Evolutionary conservation across 2,888 invertebrate species (phyloP).

Genomic region (Eupeodes latifasciatus): DNA sequence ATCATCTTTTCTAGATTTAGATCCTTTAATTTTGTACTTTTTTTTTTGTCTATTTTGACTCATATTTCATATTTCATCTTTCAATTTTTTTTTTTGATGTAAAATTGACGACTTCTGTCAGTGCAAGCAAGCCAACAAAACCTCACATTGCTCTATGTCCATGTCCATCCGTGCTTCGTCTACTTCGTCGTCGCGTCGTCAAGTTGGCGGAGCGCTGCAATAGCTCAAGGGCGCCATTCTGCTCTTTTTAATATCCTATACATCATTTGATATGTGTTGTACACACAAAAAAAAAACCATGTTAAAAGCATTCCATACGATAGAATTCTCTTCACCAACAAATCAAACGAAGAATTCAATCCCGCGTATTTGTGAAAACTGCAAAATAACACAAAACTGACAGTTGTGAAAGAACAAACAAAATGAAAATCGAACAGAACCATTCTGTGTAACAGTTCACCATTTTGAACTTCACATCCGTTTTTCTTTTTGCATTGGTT

Average conservation of each 20-base stretch:
- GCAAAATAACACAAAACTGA: conserved; percentile 20
- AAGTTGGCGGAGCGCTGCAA: conserved; percentile 33
- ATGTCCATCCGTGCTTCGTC: conserved; percentile 15
- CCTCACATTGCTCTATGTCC: conserved; percentile 18
- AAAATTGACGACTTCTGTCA: conserved; percentile 68
- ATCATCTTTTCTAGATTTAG: conserved; percentile 37
- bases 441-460: conserved; percentile 10
- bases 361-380: neutral
- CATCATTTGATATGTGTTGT: conserved; percentile 47
- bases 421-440: conserved; percentile 18
- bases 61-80: conserved; percentile 26
- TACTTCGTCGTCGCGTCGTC: conserved; percentile 2
- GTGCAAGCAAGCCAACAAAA: conserved; percentile 45
- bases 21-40: conserved; percentile 31
- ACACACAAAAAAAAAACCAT: conserved; percentile 12
- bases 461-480: conserved; percentile 49
- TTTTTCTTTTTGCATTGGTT: conserved; percentile 40
- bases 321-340: conserved; percentile 26
- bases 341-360: conserved; percentile 8
- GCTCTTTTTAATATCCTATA: conserved; percentile 46
- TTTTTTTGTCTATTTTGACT: conserved; percentile 24
- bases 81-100: conserved; percentile 31
- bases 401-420: neutral
- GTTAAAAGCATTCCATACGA: conserved; percentile 37
- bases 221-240: conserved; percentile 54